These are phyloP conservation scores for Choristoneura fumiferana DNA, from an alignment of 1,140 invertebrate genomes.

Conservation along the genomic window DNA sequence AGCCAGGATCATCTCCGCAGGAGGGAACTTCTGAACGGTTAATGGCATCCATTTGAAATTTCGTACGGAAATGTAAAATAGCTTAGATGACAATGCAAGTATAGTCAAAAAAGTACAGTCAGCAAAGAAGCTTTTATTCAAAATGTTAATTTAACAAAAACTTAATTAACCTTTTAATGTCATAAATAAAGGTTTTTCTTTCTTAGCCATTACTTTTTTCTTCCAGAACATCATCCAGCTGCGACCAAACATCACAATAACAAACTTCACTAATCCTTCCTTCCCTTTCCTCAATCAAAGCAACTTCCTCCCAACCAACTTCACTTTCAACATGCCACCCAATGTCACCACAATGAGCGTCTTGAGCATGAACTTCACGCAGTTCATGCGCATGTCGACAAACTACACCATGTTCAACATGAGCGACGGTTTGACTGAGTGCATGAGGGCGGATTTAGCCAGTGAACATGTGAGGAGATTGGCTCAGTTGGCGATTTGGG, in stretches of 20 bases:
- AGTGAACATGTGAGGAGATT: conserved; percentile 44
- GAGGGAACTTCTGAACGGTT: no score
- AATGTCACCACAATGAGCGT: background rate
- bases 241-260: background rate
- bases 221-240: conserved; percentile 15
- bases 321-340: background rate
- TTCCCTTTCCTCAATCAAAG: background rate
- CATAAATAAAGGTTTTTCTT: no score
- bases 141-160: no score
- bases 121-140: no score
- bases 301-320: background rate
- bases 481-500: conserved; percentile 42
- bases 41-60: no score
- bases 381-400: background rate
- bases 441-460: conserved; percentile 30
- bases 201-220: conserved; percentile 20
- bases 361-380: background rate
- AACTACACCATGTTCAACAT: background rate
- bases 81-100: no score
- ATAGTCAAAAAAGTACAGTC: no score
- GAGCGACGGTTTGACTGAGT: conserved; percentile 19
- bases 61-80: no score
- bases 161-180: no score
- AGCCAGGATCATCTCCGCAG: no score
- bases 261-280: background rate